These are phyloP conservation scores for Spodoptera littoralis DNA, from an alignment of 2,888 invertebrate species.

Conservation along the genomic window DNA sequence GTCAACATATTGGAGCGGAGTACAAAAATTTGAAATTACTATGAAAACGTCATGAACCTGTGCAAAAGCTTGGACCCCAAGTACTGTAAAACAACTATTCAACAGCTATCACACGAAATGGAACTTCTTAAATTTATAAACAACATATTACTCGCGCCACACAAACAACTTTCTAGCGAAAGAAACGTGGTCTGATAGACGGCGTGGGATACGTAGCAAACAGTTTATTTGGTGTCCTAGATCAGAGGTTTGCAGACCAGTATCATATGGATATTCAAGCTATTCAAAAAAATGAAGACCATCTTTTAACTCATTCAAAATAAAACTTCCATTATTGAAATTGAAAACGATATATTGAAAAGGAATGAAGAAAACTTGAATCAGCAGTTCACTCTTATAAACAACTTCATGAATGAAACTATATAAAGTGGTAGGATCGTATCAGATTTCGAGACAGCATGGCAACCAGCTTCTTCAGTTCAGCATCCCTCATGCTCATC, in stretches of 20 bases:
- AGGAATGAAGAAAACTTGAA: constrained; percentile 9
- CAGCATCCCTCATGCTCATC: constrained; percentile 1
- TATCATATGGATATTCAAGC: constrained; percentile 9
- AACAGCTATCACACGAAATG: constrained; percentile 13
- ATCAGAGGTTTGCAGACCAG: constrained; percentile 17
- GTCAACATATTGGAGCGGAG: constrained; percentile 9
- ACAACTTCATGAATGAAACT: constrained; percentile 10
- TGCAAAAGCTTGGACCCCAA: constrained; percentile 8
- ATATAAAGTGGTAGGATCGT: constrained; percentile 3
- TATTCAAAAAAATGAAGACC: constrained; percentile 13
- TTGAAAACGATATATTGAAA: constrained; percentile 9
- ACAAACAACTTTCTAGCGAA: constrained; percentile 11
- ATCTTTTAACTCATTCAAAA: constrained; percentile 13
- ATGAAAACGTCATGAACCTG: background rate
- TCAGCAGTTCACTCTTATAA: constrained; percentile 5
- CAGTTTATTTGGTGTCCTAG: constrained; percentile 13
- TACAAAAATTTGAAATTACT: constrained; percentile 9
- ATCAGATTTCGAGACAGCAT: constrained; percentile 4
- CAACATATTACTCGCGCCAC: constrained; percentile 13
- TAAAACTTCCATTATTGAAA: constrained; percentile 12
- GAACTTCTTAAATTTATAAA: constrained; percentile 13
- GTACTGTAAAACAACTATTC: constrained; percentile 9
- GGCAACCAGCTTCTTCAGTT: constrained; percentile 15
- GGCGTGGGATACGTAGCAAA: constrained; percentile 16
- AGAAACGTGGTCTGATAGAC: constrained; percentile 17